These are phyloP conservation scores for Mormyrus proboscirostris DNA, from an alignment of 2,797 vertebrate species.

Conservation along the genomic window DNA sequence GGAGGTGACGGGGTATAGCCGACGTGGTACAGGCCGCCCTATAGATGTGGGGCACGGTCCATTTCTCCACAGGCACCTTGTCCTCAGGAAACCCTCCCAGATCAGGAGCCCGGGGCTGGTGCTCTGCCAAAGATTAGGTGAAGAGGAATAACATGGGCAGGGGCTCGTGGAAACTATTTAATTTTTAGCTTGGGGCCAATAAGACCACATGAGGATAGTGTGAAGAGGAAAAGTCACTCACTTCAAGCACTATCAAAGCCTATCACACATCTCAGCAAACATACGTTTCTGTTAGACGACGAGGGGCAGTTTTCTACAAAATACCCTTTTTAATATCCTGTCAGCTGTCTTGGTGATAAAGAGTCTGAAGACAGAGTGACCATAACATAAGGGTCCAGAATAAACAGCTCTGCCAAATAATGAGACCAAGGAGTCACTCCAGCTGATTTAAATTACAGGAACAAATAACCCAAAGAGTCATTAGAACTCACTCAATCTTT, in stretches of 20 bases:
- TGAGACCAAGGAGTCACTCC: neutral
- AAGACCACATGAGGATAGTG: neutral
- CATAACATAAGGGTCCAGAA: neutral
- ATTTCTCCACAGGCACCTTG: neutral
- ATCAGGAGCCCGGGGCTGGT: neutral
- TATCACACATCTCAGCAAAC: neutral
- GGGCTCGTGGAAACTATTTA: neutral
- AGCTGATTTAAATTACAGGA: conserved; percentile 23
- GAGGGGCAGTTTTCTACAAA: neutral
- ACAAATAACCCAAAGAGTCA: conserved; percentile 19
- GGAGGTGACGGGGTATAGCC: neutral
- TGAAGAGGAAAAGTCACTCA: neutral
- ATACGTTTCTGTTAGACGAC: neutral
- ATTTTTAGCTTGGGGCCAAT: neutral
- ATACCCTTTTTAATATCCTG: neutral
- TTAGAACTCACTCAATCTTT: conserved; percentile 30
- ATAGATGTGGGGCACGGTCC: neutral
- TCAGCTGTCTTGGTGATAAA: neutral
- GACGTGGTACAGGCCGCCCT: neutral
- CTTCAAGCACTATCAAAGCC: neutral
- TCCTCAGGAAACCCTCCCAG: conserved; percentile 16
- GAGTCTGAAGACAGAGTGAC: neutral
- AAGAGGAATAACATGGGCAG: conserved; percentile 6
- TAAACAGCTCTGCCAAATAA: neutral
- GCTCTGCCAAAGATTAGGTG: neutral